These are phyloP conservation scores for Vireo altiloquus DNA, from an alignment of 2,113 vertebrate genomes.

Conservation along the genomic window DNA sequence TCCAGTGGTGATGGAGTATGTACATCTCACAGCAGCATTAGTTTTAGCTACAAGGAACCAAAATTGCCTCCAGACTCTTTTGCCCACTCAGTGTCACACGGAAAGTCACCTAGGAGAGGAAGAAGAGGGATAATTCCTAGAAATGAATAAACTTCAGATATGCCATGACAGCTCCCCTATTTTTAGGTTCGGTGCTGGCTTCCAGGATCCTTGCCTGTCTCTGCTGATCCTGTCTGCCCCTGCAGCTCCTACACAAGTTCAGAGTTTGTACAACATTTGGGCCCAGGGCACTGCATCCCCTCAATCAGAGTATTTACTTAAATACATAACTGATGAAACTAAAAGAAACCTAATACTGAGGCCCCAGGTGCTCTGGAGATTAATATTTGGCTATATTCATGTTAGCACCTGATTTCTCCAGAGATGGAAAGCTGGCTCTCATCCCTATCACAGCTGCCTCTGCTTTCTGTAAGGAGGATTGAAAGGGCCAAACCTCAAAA, in stretches of 20 bases:
- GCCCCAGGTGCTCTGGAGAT: background rate
- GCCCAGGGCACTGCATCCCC: accelerated
- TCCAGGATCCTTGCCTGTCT: background rate
- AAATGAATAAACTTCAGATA: background rate
- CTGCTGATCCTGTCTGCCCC: background rate
- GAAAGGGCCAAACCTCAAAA: background rate
- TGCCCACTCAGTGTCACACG: background rate
- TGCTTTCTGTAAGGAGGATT: background rate
- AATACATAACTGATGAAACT: background rate
- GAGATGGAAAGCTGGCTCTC: background rate
- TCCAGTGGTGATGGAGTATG: background rate
- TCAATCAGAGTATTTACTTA: background rate
- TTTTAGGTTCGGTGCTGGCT: background rate
- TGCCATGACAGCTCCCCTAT: background rate
- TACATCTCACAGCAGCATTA: background rate
- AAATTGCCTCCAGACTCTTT: background rate
- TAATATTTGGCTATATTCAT: background rate
- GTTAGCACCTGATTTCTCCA: background rate
- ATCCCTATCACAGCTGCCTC: background rate
- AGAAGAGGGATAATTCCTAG: background rate
- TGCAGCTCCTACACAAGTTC: background rate
- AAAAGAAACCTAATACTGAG: background rate
- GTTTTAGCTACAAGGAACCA: background rate
- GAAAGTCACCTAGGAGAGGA: background rate
- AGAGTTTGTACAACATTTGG: background rate